Evolutionary conservation across 2,797 vertebrate species (phyloP).

Genomic region (Meriones psammophilus): DNA sequence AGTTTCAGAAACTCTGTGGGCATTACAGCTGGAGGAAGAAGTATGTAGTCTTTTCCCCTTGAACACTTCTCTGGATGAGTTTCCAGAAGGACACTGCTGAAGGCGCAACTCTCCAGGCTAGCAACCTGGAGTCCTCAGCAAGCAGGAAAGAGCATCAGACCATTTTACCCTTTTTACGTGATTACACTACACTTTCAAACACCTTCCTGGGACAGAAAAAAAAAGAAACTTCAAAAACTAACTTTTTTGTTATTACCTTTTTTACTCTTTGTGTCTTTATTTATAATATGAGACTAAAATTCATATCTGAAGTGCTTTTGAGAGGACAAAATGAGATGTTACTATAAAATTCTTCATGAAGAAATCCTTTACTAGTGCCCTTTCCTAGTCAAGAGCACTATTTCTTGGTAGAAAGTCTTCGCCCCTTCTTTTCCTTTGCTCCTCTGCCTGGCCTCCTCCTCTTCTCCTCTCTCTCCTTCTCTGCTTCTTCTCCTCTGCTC

Average conservation of each 20-base stretch:
- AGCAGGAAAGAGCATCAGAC: background rate
- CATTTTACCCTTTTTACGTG: background rate
- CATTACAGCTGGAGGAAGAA: background rate
- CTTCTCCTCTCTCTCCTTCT: too few species aligned
- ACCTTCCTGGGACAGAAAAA: background rate
- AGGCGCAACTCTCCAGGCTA: background rate
- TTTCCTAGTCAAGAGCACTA: background rate
- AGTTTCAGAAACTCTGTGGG: background rate
- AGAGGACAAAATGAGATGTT: background rate
- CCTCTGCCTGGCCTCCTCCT: too few species aligned
- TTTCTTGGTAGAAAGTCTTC: background rate
- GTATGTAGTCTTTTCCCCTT: background rate
- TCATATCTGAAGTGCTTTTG: background rate
- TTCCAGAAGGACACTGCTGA: background rate
- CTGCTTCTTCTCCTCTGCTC: background rate
- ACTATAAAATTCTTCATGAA: background rate
- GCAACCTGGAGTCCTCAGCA: background rate
- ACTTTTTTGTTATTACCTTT: background rate
- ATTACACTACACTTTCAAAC: background rate
- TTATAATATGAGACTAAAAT: background rate
- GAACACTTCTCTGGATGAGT: background rate
- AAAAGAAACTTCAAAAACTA: conserved; percentile 29
- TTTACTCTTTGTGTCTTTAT: conserved; percentile 8
- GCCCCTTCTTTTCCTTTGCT: background rate
- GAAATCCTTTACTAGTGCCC: background rate